Evolutionary conservation across 2,888 invertebrate genomes (phyloP).

Genomic region (Lithosia quadra): DNA sequence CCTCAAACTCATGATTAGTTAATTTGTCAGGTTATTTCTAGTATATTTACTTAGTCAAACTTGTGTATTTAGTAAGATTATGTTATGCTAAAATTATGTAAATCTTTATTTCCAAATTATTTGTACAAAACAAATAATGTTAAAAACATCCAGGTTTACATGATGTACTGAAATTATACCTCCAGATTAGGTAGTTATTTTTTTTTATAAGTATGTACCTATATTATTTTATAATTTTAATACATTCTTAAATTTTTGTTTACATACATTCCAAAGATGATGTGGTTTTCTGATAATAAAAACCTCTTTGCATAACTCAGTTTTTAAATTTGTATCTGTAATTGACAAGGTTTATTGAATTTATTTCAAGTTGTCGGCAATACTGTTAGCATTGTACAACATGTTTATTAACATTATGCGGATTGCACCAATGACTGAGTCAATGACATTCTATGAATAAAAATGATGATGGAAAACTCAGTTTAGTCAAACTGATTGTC

Average conservation of each 20-base stretch:
- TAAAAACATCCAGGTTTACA: background rate
- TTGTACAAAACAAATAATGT: background rate
- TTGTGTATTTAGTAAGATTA: background rate
- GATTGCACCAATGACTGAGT: no score
- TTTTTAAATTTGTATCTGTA: background rate
- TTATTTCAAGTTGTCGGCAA: no score
- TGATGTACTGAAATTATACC: background rate
- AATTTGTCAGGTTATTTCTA: background rate
- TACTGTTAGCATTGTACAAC: no score
- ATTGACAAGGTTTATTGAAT: no score
- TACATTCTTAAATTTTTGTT: background rate
- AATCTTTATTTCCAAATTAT: constrained; percentile 1
- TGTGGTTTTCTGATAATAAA: background rate
- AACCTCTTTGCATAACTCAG: background rate
- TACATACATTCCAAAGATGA: constrained; percentile 9
- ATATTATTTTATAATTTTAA: background rate
- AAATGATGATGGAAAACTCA: no score
- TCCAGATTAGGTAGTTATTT: constrained; percentile 1
- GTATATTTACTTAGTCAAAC: constrained; percentile 1
- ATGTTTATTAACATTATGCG: no score
- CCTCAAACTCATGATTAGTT: background rate
- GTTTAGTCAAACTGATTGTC: no score
- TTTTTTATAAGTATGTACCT: background rate
- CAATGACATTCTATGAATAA: no score
- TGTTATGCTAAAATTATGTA: background rate